Evolutionary conservation across 2,888 invertebrate species (phyloP), one percentile per base, ranked within the genome.

Genomic region (Sesamia inferens): DNA sequence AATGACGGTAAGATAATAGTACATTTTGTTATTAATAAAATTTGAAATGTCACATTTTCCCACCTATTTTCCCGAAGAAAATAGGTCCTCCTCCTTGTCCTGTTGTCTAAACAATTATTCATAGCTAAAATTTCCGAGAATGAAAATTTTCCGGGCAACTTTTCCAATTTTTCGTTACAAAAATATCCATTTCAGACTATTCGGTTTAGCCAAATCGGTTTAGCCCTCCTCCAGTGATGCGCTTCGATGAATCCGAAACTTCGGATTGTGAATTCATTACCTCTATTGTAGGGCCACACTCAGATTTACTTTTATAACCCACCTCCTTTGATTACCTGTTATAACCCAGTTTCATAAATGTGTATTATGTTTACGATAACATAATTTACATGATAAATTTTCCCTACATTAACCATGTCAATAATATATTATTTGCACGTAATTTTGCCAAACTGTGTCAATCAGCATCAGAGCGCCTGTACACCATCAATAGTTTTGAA

Each of bases 391-490:
- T 14, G 42, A 44, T 1, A 6, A 44, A 16, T 16, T 63, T 48
- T 19, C 47, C 47, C 16, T 24, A 47, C 7, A 24, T 5, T 19
- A 13, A 19, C 24, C 4, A 19, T 8, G 14, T 19, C 0, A 63
- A 47, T 47, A 63, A 47, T 47, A 22, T 16, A 47, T 24, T 63
- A 11, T 24, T 63, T 47, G 13, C 24, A n/a, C 8, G n/a, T 14
- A 39, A 22, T 62, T 72, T 19, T 22, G n/a, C 13, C 4, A 63
- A 51, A 44, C 10, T 51, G 22, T 58, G 22, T 74, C 44, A 39
- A 54, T 8, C 2, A 31, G 8, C 6, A 8, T 14, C 8, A 14
- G 7, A 5, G 5, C n/a, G 16, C 24, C 22, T 51, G 13, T 19
- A 51, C 11, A 19, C 3, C 19, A 44, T 4, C 8, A 42, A 69